These are phyloP conservation scores for Pachycephala philippinensis DNA, from an alignment of 2,113 vertebrate species.

Conservation along the genomic window DNA sequence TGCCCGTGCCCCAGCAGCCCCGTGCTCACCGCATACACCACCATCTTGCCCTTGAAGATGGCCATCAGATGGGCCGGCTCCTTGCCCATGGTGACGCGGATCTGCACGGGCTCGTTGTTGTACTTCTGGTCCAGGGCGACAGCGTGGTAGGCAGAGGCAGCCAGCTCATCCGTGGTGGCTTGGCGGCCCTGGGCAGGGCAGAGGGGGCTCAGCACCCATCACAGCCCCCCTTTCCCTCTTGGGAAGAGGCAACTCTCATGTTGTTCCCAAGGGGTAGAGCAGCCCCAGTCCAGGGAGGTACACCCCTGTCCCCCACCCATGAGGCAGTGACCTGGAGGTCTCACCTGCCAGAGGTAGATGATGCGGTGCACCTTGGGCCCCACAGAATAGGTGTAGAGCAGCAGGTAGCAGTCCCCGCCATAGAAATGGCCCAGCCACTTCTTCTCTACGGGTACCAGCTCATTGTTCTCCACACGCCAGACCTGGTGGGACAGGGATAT, in stretches of 20 bases:
- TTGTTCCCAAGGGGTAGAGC: not conserved
- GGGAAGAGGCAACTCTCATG: not conserved
- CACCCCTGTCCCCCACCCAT: not conserved
- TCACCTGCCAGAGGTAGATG: slow-evolving; percentile 89
- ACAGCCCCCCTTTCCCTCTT: not conserved
- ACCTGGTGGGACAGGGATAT: slow-evolving; percentile 52
- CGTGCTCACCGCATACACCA: slow-evolving; percentile 77
- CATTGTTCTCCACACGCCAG: slow-evolving; percentile 81
- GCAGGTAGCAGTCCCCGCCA: slow-evolving; percentile 85
- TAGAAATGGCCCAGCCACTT: slow-evolving; percentile 86
- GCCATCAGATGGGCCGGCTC: slow-evolving; percentile 85
- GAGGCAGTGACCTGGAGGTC: not conserved
- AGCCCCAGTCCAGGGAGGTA: not conserved
- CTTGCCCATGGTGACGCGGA: slow-evolving; percentile 87
- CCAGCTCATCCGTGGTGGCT: slow-evolving; percentile 78
- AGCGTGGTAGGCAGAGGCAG: slow-evolving; percentile 80
- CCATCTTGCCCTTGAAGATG: slow-evolving; percentile 86
- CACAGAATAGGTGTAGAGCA: slow-evolving; percentile 83
- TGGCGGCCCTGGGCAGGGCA: slow-evolving; percentile 74
- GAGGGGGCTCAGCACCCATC: not conserved
- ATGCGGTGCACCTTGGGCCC: slow-evolving; percentile 78
- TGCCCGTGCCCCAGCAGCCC: accelerated
- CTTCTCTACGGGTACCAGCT: slow-evolving; percentile 77
- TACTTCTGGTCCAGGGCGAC: slow-evolving; percentile 82
- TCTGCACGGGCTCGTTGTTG: slow-evolving; percentile 79